A percentile compares a stretch with the other conserved stretches of the same genome.
Conservation (phyloP, 2,113 vertebrate species). For the Peromyscus polionotus region DNA sequence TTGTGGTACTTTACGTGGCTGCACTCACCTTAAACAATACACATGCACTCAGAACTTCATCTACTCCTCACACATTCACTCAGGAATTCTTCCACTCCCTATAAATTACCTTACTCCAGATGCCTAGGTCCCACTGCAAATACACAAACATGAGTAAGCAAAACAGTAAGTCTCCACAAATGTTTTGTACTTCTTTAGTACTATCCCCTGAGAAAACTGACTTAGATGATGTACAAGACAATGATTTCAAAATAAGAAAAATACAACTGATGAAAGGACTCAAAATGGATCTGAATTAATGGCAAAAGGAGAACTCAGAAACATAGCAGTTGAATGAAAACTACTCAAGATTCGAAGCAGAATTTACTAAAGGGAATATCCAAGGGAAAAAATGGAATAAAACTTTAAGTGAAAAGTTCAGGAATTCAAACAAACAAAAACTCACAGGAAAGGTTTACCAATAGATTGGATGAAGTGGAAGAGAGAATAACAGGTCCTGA, state of each 20-base stretch:
- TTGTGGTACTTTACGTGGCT: background rate
- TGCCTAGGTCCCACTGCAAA: background rate
- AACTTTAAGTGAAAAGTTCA: background rate
- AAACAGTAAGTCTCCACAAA: background rate
- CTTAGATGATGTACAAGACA: background rate
- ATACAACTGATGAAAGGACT: background rate
- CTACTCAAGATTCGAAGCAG: background rate
- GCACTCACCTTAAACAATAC: background rate
- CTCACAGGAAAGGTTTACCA: background rate
- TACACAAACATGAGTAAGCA: background rate
- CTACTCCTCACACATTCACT: background rate
- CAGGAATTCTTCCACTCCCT: background rate
- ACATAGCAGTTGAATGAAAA: background rate
- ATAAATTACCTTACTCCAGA: background rate
- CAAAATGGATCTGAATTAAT: background rate
- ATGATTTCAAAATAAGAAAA: background rate
- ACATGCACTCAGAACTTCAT: background rate
- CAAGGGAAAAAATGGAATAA: background rate
- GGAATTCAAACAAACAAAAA: background rate
- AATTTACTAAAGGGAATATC: background rate
- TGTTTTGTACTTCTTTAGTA: background rate
- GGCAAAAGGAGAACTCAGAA: background rate
- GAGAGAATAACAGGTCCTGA: background rate
- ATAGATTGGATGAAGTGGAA: background rate
- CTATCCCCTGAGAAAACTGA: background rate